Conservation (phyloP, 2,888 invertebrate species). For the Eledona agricola region DNA sequence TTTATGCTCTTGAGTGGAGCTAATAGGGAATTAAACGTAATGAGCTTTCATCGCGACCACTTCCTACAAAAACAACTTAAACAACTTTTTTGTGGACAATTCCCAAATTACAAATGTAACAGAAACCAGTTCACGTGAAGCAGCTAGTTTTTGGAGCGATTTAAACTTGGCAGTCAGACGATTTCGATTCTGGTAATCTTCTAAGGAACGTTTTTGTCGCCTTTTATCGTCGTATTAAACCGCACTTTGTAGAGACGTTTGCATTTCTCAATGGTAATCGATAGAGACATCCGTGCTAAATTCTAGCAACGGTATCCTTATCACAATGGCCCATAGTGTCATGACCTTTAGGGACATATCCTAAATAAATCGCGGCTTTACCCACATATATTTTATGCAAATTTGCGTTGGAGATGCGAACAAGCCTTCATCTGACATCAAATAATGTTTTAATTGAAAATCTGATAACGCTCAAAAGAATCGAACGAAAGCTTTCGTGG, state of each 20-base stretch:
- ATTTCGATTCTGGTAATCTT: conserved; percentile 8
- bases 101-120: conserved; percentile 14
- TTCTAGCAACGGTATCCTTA: conserved; percentile 13
- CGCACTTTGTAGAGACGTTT: conserved; percentile 6
- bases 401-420: too few relatives aligned
- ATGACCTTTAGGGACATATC: conserved; percentile 9
- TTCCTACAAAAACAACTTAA: conserved; percentile 13
- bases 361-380: conserved; percentile 13
- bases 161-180: conserved; percentile 1
- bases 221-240: conserved; percentile 11
- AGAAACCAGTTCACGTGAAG: conserved; percentile 7
- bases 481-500: conserved; percentile 14
- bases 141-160: conserved; percentile 9
- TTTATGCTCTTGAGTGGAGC: too few relatives aligned
- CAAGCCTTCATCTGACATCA: too few relatives aligned
- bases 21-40: conserved; percentile 23
- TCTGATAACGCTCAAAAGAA: conserved; percentile 5
- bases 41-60: conserved; percentile 13
- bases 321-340: conserved; percentile 3
- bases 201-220: not conserved
- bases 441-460: too few relatives aligned
- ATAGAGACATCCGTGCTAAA: conserved; percentile 13
- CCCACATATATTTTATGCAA: conserved; percentile 22
- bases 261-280: conserved; percentile 10
- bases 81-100: conserved; percentile 8